Evolutionary conservation across 2,113 vertebrate genomes (phyloP), one percentile per base, ranked within the genome.

Genomic region (Butorides virescens): DNA sequence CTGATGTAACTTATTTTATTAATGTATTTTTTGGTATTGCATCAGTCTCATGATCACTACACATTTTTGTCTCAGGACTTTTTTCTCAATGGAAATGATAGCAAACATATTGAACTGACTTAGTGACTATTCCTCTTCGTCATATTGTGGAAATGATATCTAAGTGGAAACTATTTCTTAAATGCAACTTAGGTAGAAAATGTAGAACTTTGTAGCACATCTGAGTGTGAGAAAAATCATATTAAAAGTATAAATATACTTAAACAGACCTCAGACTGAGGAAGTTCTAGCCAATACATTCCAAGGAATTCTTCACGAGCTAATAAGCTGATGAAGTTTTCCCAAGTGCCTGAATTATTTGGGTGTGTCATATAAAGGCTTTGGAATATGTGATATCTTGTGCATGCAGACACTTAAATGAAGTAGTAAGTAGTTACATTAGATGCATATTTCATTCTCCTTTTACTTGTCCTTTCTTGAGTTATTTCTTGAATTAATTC

Each of bases 1-100:
- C 11, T 77, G 10, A 50, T 68, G 44, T 29, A 93, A 46, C 32
- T 67, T 25, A 42, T 44, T 91, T 66, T 79, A 42, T 67, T 70
- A 67, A 58, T 63, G 32, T n/a, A 73, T 59, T 86, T 92, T 92
- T 80, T 90, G 17, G 17, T 32, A 72, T 89, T 79, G 53, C 19
- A 55, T n/a, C 75, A 56, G 30, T 68, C 47, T 58, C 46, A 56
- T 47, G 84, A 63, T 53, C 70, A 55, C 50, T 72, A 53, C 25
- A 53, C 13, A 53, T 52, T 68, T 81, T 93, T 82, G 30, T 65
- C 50, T 67, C 27, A 15, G 67, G 52, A 70, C 44, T 66, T 46
- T 42, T 82, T 92, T 95, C 63, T 83, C 52, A 20, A 27, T 75
- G 72, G 58, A 76, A 88, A 84, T 47, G 10, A 59, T 34, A 65